Conservation (phyloP, 2,113 vertebrate species). For the Bucco capensis region DNA sequence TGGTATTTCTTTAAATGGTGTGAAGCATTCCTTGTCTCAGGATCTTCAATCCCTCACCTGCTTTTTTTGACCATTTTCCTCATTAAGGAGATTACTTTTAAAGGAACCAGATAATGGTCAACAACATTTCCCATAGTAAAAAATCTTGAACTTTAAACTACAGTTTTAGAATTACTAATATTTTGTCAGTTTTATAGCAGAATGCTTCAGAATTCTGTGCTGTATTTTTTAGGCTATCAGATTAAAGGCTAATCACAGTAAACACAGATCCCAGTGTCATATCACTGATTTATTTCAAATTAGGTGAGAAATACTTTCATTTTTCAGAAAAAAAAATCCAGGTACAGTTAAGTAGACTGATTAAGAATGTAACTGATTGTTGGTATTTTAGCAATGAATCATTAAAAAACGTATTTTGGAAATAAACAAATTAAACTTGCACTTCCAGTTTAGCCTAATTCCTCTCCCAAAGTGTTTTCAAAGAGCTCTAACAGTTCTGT, state of each 20-base stretch:
- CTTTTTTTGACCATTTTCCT: conserved; percentile 60
- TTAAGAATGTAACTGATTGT: background rate
- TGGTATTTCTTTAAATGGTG: conserved; percentile 66
- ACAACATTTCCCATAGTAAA: background rate
- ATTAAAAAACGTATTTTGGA: background rate
- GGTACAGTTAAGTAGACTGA: background rate
- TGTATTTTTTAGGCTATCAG: background rate
- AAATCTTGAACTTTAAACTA: background rate
- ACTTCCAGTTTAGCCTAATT: background rate
- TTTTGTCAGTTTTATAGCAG: background rate
- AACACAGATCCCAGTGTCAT: background rate
- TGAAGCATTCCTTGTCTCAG: conserved; percentile 37
- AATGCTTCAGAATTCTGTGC: background rate
- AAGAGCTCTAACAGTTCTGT: background rate
- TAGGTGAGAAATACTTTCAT: background rate
- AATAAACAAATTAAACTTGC: background rate
- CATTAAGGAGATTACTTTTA: conserved; percentile 74
- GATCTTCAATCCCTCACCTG: conserved; percentile 5
- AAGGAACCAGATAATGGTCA: conserved; percentile 75
- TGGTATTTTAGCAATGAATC: background rate
- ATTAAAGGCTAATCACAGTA: background rate
- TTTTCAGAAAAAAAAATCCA: background rate
- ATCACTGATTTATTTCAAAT: background rate
- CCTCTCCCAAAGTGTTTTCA: background rate
- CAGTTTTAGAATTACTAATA: background rate